Evolutionary conservation across 1,140 invertebrate species (phyloP).

Genomic region (Nasonia vitripennis): DNA sequence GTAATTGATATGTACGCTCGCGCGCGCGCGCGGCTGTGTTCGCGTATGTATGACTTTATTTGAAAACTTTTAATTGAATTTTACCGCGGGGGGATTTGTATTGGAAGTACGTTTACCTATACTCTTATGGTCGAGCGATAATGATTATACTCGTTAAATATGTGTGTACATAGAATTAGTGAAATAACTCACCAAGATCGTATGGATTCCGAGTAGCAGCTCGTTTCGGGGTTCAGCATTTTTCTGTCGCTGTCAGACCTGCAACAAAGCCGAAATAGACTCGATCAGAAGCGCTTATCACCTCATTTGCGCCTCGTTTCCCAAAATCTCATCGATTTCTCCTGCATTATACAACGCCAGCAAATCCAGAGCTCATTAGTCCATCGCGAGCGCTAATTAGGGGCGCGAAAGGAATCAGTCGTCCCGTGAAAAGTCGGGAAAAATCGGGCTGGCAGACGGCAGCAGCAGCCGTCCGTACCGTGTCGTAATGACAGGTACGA

Average conservation of each 20-base stretch:
- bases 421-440: constrained; percentile 8
- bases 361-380: not conserved
- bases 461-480: not conserved
- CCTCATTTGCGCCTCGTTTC: too few species aligned
- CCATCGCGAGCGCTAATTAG: not conserved
- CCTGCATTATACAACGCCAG: too few species aligned
- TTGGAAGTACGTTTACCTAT: not conserved
- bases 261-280: constrained; percentile 58
- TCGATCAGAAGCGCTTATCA: not conserved
- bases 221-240: constrained; percentile 72
- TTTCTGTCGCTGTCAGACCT: constrained; percentile 73
- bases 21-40: too few species aligned
- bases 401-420: not conserved
- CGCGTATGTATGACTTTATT: not conserved
- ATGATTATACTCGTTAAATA: too few species aligned
- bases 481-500: constrained; percentile 31
- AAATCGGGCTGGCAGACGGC: constrained; percentile 13
- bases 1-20: not conserved
- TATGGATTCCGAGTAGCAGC: constrained; percentile 71
- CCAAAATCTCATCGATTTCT: not conserved
- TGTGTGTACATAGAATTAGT: not conserved
- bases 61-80: not conserved
- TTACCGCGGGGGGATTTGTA: not conserved
- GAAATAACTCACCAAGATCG: constrained; percentile 69
- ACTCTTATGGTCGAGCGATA: too few species aligned